Percentiles rank a stretch among this genome's conserved stretches.
These are phyloP conservation scores for Columba livia DNA, from an alignment of 2,113 vertebrate genomes.

Conservation along the genomic window DNA sequence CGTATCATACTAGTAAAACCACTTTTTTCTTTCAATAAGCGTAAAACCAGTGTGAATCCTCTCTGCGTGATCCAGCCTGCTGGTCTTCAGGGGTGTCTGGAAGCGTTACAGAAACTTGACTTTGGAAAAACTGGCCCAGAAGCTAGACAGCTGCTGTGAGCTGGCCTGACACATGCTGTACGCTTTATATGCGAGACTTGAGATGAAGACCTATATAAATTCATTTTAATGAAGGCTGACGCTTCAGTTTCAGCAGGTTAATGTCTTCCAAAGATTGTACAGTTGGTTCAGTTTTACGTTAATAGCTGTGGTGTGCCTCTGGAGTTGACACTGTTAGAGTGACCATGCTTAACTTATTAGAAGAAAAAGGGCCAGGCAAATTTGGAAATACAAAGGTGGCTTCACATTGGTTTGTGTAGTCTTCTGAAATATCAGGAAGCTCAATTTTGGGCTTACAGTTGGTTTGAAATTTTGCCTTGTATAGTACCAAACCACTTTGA, in stretches of 20 bases:
- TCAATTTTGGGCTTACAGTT: background rate
- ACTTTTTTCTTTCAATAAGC: background rate
- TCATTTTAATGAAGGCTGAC: background rate
- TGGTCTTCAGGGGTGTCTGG: background rate
- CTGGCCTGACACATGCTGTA: accelerated
- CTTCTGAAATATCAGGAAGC: background rate
- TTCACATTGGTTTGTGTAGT: background rate
- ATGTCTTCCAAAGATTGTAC: background rate
- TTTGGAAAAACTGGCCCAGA: background rate
- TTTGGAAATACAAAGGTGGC: background rate
- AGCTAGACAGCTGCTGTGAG: background rate
- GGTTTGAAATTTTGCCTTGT: background rate
- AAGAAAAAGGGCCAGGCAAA: background rate
- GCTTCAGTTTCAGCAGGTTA: background rate
- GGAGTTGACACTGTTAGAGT: background rate
- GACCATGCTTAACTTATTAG: background rate
- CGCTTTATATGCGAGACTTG: background rate
- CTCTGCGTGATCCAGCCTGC: background rate
- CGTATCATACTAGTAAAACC: background rate
- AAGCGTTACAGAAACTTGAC: background rate
- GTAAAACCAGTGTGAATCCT: background rate
- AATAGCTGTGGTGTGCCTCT: background rate
- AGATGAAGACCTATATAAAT: background rate
- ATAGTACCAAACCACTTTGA: background rate
- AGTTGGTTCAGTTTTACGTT: background rate